Percentiles rank a stretch among this genome's conserved stretches.
Conservation (phyloP, 2,113 vertebrate genomes). For the Prochilodus magdalenae region DNA sequence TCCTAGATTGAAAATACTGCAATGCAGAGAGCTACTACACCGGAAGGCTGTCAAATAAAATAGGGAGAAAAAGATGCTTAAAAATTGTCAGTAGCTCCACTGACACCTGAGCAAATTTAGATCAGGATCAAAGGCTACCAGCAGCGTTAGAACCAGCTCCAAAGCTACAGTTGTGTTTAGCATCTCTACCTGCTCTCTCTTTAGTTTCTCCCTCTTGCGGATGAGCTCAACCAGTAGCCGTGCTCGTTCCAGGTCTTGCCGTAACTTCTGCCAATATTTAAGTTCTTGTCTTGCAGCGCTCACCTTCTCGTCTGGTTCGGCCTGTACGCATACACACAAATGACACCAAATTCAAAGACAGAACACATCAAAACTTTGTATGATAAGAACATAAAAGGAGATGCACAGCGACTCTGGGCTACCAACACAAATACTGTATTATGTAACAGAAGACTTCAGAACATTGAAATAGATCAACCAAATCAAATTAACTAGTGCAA, state of each 20-base stretch:
- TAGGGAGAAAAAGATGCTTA: neutral
- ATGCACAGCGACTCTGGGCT: too few species aligned
- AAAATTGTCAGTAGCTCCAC: neutral
- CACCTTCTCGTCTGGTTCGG: constrained; percentile 92
- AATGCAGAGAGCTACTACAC: too few species aligned
- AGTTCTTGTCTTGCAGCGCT: constrained; percentile 92
- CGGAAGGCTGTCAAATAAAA: neutral
- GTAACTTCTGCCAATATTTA: constrained; percentile 98
- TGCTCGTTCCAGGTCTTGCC: constrained; percentile 93
- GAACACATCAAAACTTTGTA: neutral
- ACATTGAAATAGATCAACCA: neutral
- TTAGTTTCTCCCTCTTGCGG: constrained; percentile 96
- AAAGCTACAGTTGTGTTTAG: too few species aligned
- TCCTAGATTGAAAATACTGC: neutral
- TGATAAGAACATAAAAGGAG: constrained; percentile 7
- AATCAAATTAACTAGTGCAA: neutral
- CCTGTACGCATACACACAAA: constrained; percentile 69
- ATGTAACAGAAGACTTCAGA: too few species aligned
- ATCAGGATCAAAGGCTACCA: neutral
- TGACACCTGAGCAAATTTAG: neutral
- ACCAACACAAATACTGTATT: neutral
- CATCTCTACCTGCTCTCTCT: constrained; percentile 90
- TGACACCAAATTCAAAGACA: neutral
- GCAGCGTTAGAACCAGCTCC: neutral
- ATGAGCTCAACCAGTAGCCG: constrained; percentile 95